Percentiles rank a stretch among this genome's conserved stretches.
phyloP scores from a whole-genome alignment of 2,113 vertebrate genomes.

The Propithecus coquereli region DNA sequence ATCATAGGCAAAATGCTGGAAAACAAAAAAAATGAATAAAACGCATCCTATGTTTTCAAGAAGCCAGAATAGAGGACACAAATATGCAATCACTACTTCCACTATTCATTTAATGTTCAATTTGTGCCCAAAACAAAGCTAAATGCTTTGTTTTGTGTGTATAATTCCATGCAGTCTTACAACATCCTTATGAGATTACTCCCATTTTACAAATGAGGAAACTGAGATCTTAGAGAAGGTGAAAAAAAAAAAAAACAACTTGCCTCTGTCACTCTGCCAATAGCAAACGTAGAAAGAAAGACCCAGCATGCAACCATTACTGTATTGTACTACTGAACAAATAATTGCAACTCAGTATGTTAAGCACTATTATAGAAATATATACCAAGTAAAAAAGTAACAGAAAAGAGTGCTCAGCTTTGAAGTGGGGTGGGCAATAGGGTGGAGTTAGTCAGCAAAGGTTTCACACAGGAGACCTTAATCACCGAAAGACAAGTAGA shows the following conservation, averaged over 20 bases:
- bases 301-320: not conserved
- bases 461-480: not conserved
- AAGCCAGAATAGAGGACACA: not conserved
- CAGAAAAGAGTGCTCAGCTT: not conserved
- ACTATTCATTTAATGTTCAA: not conserved
- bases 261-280: not conserved
- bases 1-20: not conserved
- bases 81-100: not conserved
- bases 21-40: not conserved
- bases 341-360: not conserved
- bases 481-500: not conserved
- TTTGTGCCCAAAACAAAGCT: not conserved
- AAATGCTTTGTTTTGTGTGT: not conserved
- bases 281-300: not conserved
- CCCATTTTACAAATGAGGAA: not conserved
- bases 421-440: not conserved
- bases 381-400: slow-evolving; percentile 1
- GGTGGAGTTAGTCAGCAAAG: not conserved
- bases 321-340: slow-evolving; percentile 1
- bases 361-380: not conserved
- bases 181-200: not conserved
- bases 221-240: not conserved
- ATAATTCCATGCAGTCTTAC: not conserved
- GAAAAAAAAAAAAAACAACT: not conserved
- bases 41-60: not conserved